Evolutionary conservation across 2,888 invertebrate genomes (phyloP), one percentile per base, ranked within the genome.

Genomic region (Lasioglossum marginatum): DNA sequence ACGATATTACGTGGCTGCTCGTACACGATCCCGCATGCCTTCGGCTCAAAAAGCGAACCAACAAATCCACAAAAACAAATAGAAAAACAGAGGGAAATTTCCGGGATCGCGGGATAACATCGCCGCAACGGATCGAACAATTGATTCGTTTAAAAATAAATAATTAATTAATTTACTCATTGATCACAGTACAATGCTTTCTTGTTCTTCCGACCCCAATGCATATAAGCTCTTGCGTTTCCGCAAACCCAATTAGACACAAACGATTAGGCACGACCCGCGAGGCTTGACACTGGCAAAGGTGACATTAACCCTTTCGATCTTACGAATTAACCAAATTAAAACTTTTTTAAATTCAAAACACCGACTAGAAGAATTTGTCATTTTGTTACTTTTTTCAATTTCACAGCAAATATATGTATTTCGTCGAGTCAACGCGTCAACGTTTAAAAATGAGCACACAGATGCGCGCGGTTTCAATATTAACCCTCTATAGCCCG

Each of bases 11-110:
- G 76, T 73, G 23, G 63, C 31, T 27, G 31, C 60, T 48, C 75
- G 82, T 78, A 81, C 57, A 57, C 74, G 81, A 79, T 80, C 77
- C 77, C 87, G 85, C 92, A 92, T 92, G 92, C 91, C 86, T 78
- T 83, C 72, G 76, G 90, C 70, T 12, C 70, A 14, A 70, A 68
- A 70, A 70, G 75, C 74, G 34, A 81, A 77, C 14, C 31, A 52
- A 75, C 73, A 74, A 77, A 82, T 79, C 63, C 85, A 78, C 79
- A 85, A 60, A 68, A 82, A 75, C 77, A 85, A 68, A 57, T 76
- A 6, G 79, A n/a, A 1, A 19, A 19, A 72, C 43, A 68, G 19
- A 27, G 37, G 12, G n/a, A n/a, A 57, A 37, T 10, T 23, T 60
- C 71, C 31, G 82, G 77, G 71, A 68, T 31, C 40, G 40, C 68